Conservation (phyloP, 2,113 vertebrate species). For the Theristicus caerulescens region DNA sequence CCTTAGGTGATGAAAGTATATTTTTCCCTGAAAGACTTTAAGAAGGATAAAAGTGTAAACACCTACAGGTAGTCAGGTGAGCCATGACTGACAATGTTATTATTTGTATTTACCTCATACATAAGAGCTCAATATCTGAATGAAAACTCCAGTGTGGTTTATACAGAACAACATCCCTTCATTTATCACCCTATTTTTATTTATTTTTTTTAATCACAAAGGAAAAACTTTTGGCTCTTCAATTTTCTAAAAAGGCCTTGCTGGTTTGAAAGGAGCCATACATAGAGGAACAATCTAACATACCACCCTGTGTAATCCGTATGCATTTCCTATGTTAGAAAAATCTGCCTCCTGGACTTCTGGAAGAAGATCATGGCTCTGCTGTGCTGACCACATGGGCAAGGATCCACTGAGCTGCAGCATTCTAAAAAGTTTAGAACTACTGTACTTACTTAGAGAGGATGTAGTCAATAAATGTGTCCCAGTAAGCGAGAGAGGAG, state of each 20-base stretch:
- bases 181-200: neutral
- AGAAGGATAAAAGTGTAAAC: neutral
- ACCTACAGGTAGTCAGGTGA: neutral
- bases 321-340: neutral
- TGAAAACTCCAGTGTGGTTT: neutral
- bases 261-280: neutral
- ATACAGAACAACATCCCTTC: neutral
- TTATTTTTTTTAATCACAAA: neutral
- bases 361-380: neutral
- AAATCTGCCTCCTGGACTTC: neutral
- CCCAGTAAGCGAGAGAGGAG: neutral
- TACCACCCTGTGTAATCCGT: fast-evolving
- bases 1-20: neutral
- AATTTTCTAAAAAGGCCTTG: neutral
- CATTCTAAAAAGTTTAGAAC: neutral
- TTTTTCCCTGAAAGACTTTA: neutral
- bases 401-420: neutral
- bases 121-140: neutral
- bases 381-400: neutral
- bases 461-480: neutral
- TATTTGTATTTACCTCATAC: neutral
- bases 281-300: neutral
- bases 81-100: neutral
- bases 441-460: neutral
- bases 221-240: neutral